Percentiles rank a stretch among this genome's conserved stretches.
These are phyloP conservation scores for Drosophila kanapiae DNA, from an alignment of 1,140 invertebrate genomes.

Conservation along the genomic window DNA sequence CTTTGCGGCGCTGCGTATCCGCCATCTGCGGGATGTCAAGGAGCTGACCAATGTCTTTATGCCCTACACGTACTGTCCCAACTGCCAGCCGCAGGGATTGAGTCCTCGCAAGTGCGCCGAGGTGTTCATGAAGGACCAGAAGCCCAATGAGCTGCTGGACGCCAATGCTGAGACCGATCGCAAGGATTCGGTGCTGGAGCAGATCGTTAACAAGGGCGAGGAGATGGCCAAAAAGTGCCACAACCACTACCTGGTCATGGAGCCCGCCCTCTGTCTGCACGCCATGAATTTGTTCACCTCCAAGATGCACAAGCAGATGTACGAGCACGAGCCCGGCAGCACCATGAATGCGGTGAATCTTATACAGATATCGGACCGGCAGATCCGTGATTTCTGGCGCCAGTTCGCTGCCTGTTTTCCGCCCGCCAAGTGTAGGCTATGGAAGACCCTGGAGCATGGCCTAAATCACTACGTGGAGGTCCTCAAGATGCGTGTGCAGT, in stretches of 20 bases:
- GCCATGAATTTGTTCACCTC: constrained; percentile 84
- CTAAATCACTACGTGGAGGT: constrained; percentile 87
- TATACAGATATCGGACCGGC: constrained; percentile 49
- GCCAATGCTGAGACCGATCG: fast-evolving
- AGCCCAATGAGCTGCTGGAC: background rate
- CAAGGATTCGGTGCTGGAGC: background rate
- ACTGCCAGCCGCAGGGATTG: constrained; percentile 82
- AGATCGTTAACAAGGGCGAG: constrained; percentile 2
- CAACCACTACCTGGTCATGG: constrained; percentile 87
- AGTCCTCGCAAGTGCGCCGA: constrained; percentile 68
- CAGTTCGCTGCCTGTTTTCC: constrained; percentile 84
- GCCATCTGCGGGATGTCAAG: constrained; percentile 86
- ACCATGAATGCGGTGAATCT: constrained; percentile 38
- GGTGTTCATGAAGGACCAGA: constrained; percentile 60
- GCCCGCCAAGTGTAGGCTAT: constrained; percentile 85
- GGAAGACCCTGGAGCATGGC: constrained; percentile 86
- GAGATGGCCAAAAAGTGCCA: constrained; percentile 27
- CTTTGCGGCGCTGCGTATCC: constrained; percentile 87
- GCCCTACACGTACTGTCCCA: constrained; percentile 87
- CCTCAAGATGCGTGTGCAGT: constrained; percentile 86
- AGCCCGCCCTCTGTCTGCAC: constrained; percentile 86
- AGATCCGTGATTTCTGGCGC: constrained; percentile 67
- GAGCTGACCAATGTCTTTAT: constrained; percentile 87
- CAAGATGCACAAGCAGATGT: constrained; percentile 64
- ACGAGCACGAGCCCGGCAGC: constrained; percentile 38